phyloP scores from a whole-genome alignment of 1,140 invertebrate species.

The Drosophila rufa region DNA sequence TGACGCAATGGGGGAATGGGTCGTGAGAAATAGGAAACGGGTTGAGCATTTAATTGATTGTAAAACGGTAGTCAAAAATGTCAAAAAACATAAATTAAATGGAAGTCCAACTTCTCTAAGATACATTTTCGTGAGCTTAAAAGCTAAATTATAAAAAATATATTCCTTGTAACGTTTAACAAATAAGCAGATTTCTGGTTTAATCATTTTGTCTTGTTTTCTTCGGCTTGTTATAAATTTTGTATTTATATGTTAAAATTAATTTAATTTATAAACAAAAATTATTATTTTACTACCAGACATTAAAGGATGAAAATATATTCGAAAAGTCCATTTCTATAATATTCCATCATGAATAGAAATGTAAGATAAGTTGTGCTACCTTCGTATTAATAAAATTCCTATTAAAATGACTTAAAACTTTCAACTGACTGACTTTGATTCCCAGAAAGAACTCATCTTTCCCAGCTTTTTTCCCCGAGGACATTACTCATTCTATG shows the following conservation, averaged over 20 bases:
- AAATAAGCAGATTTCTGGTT: no score
- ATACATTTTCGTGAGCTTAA: neutral
- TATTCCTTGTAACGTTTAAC: no score
- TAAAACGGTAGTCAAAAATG: neutral
- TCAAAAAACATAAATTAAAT: neutral
- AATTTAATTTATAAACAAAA: no score
- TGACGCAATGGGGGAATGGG: slow-evolving; percentile 4
- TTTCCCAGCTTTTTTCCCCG: slow-evolving; percentile 3
- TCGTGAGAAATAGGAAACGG: slow-evolving; percentile 3
- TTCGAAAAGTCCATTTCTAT: no score
- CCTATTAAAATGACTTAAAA: neutral
- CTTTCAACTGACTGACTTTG: slow-evolving; percentile 12
- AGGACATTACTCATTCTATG: slow-evolving; percentile 14
- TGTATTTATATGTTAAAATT: no score
- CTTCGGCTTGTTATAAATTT: no score
- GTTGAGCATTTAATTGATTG: neutral
- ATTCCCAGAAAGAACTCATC: slow-evolving; percentile 13
- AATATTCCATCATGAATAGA: neutral
- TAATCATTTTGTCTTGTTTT: no score
- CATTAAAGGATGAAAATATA: no score
- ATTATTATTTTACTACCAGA: no score
- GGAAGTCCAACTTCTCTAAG: rapidly evolving
- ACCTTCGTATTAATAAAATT: no score
- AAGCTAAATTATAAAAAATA: neutral
- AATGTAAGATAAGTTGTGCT: neutral